A percentile compares a stretch with the other conserved stretches of the same genome.
These are phyloP conservation scores for Lutjanus campechanus DNA, from an alignment of 2,797 vertebrate species.

Conservation along the genomic window DNA sequence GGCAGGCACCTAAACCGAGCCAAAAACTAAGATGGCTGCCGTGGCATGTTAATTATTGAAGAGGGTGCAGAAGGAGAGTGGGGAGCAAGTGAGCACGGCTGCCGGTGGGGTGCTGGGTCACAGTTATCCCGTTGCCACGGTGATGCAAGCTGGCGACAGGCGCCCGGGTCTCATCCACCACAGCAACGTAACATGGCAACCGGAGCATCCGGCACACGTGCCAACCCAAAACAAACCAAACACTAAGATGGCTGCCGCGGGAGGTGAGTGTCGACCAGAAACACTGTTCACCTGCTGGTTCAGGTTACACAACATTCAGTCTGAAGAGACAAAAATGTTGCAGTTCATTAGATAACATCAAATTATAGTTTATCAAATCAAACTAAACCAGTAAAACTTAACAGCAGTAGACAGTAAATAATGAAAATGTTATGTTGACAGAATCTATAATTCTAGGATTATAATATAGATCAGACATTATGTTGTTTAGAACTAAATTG, in stretches of 20 bases:
- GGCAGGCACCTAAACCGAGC: constrained; percentile 69
- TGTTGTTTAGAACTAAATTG: too few species aligned
- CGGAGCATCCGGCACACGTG: constrained; percentile 26
- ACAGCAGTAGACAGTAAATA: neutral
- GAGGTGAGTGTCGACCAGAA: constrained; percentile 18
- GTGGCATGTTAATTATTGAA: constrained; percentile 77
- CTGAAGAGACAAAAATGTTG: neutral
- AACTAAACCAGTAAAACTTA: neutral
- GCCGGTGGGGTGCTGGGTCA: constrained; percentile 70
- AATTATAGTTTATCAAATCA: neutral
- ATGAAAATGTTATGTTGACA: too few species aligned
- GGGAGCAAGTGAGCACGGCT: constrained; percentile 56
- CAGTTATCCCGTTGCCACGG: constrained; percentile 69
- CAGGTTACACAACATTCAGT: neutral
- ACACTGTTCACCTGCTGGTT: constrained; percentile 15
- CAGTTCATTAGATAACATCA: neutral
- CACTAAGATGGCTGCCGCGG: constrained; percentile 68
- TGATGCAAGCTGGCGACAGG: constrained; percentile 56
- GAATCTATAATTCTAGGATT: neutral
- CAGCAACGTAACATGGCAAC: constrained; percentile 44
- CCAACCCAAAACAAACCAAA: constrained; percentile 18
- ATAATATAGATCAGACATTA: neutral
- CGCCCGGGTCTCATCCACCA: constrained; percentile 33
- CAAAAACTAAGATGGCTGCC: constrained; percentile 82
- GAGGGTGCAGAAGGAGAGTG: constrained; percentile 67